Conservation (phyloP, 2,888 invertebrate genomes). For the Torymus tubicola region DNA sequence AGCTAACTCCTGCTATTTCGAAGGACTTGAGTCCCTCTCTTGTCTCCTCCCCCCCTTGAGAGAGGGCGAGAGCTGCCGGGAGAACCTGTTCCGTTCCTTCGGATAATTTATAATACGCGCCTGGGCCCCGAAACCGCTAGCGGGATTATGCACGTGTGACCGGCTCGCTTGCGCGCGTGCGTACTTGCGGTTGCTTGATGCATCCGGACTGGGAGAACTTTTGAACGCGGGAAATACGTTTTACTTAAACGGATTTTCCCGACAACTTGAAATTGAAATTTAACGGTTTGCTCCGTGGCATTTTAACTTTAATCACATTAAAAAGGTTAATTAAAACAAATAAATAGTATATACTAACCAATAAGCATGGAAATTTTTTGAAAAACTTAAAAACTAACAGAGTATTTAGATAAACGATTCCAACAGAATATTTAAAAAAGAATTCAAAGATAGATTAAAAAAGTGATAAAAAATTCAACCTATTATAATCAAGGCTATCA, state of each 20-base stretch:
- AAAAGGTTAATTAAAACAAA: background rate
- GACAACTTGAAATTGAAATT: conserved; percentile 6
- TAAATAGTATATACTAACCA: background rate
- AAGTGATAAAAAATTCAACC: no score
- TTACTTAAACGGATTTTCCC: conserved; percentile 6
- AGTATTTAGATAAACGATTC: no score
- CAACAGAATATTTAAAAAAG: no score
- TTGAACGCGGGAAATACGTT: conserved; percentile 5
- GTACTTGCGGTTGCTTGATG: background rate
- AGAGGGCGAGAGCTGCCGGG: no score
- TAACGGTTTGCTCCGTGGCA: background rate
- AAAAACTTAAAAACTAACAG: no score
- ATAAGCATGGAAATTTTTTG: no score
- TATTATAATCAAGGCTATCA: no score
- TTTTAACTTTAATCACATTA: background rate
- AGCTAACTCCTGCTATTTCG: conserved; percentile 57
- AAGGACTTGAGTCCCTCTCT: conserved; percentile 25
- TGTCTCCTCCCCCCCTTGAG: no score
- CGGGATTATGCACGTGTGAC: conserved; percentile 38
- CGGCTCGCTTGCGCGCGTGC: background rate
- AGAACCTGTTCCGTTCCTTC: conserved; percentile 5
- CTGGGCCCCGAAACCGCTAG: conserved; percentile 19
- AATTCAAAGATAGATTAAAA: no score
- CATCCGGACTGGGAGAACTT: conserved; percentile 1
- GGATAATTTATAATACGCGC: conserved; percentile 28